Base-by-base conservation (phyloP, 2,113 vertebrate species). In the Chloebia gouldiae region DNA sequence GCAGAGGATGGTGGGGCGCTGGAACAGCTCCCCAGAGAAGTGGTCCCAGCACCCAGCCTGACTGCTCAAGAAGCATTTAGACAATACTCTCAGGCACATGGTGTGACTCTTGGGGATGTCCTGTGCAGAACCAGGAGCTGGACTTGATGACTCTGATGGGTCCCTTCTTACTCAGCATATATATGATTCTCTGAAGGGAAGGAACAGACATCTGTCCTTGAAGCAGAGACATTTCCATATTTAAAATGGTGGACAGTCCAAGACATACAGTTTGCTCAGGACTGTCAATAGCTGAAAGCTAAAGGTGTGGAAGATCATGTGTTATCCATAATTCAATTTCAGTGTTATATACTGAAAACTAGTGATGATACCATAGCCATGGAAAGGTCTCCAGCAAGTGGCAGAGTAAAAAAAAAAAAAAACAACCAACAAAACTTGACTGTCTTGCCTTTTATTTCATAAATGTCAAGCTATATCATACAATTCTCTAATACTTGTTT, bases 291-390 rank as follows among this genome's bases (percentile, higher is more conserved):
- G 64, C 63, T 91, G 35, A 16, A 79, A 95, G 65, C 53, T 94
- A 72, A 94, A 95, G 85, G 66, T 93, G 72, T 92, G 56, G 85
- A 91, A 95, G 79, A 95, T 95, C 13, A 71, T 49, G 16, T 88
- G 54, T 89, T 95, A 81, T 79, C 86, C 6, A 1, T 90, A 73
- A 87, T 60, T 68, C 87, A 95, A 28, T 96, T 94, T 94, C 75
- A 90, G 45, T 69, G 54, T 94, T 93, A 73, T 85, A 49, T 88
- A 70, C 57, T 95, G 86, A 77, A 91, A 95, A 78, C 72, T 68
- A 92, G n/a, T 96, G 81, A 93, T 72, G 86, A 91, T 84, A 47
- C 22, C 59, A 28, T 45, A 95, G 72, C 73, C 57, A 81, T 92
- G 79, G 76, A 85, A 68, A 63, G 69, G 54, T 92, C 42, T 94